These are phyloP conservation scores for Polylopha cassiicola DNA, from an alignment of 2,888 invertebrate species.

Conservation along the genomic window DNA sequence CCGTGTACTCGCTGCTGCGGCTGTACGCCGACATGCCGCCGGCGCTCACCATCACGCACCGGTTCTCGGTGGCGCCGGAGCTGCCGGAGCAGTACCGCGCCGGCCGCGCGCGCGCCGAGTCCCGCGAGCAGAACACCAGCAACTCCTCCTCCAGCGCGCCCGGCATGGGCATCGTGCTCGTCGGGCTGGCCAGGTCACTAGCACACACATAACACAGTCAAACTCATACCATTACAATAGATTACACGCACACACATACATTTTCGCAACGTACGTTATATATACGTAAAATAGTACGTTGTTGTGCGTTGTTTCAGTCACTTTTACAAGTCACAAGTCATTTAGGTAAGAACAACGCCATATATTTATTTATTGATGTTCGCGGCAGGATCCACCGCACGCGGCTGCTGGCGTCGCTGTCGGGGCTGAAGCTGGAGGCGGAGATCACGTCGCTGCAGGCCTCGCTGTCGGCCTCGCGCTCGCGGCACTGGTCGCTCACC, in stretches of 20 bases:
- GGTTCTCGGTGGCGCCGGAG: conserved; percentile 84
- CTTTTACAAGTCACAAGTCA: too few species aligned
- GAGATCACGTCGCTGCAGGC: conserved; percentile 94
- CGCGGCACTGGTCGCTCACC: conserved; percentile 89
- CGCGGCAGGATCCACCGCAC: conserved; percentile 89
- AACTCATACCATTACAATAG: too few species aligned
- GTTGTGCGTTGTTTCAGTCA: too few species aligned
- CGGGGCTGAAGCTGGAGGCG: conserved; percentile 95
- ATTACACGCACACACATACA: too few species aligned
- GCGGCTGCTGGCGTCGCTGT: conserved; percentile 90
- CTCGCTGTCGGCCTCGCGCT: conserved; percentile 94
- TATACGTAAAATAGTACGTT: too few species aligned
- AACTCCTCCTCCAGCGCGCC: conserved; percentile 73
- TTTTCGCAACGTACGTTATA: too few species aligned
- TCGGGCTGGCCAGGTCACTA: conserved; percentile 82
- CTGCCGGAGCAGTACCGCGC: conserved; percentile 82
- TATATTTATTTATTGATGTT: background rate
- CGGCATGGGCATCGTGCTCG: conserved; percentile 87
- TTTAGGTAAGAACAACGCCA: background rate
- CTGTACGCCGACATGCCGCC: conserved; percentile 96
- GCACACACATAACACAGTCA: too few species aligned
- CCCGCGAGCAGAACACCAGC: conserved; percentile 60
- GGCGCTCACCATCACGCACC: conserved; percentile 92
- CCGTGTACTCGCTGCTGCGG: conserved; percentile 93
- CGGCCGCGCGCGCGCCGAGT: conserved; percentile 44